Evolutionary conservation across 2,113 vertebrate genomes (phyloP), one percentile per base, ranked within the genome.

Genomic region (Plecturocebus donacophilus): DNA sequence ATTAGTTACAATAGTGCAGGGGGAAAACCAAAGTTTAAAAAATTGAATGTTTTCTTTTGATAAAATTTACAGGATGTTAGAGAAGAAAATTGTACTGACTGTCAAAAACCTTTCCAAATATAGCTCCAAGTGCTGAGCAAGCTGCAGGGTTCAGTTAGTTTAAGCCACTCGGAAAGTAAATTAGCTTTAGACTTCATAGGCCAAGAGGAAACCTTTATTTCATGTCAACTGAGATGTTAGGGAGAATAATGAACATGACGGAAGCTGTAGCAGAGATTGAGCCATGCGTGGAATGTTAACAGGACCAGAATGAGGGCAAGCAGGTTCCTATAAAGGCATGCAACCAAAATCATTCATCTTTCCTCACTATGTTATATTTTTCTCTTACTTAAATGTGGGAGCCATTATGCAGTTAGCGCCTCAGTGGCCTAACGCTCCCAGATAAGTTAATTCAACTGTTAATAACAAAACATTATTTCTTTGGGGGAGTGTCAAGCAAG

Each of bases 111-210:
- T 83, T 80, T 87, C 45, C 94, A 79, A 58, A 47, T n/a, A 17
- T 35, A 81, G 19, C 40, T 79, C 16, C 61, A 86, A 82, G 73
- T 79, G 86, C 81, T 93, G 86, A 97, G 86, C 95, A 93, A 93
- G 89, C 6, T 17, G 19, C 71, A 56, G 38, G 35, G 45, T 68
- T 91, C 47, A 71, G 21, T 32, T 0, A 1, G 66, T n/a, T 85
- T 61, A 91, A 93, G 90, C 49, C 71, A 42, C 38, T 89, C 58
- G 86, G 68, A 82, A 77, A 89, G 70, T n/a, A 27, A 95, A 83
- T 77, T 42, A 86, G 66, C 73, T 93, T 66, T 40, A 47, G 85
- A 73, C 17, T 5, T 14, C n/a, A 32, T 0, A 93, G 87, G 71
- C 56, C 82, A 83, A 73, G 40, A 80, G 35, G 77, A 91, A 89